phyloP scores from a whole-genome alignment of 2,797 vertebrate genomes.

The Serranus cabrilla region DNA sequence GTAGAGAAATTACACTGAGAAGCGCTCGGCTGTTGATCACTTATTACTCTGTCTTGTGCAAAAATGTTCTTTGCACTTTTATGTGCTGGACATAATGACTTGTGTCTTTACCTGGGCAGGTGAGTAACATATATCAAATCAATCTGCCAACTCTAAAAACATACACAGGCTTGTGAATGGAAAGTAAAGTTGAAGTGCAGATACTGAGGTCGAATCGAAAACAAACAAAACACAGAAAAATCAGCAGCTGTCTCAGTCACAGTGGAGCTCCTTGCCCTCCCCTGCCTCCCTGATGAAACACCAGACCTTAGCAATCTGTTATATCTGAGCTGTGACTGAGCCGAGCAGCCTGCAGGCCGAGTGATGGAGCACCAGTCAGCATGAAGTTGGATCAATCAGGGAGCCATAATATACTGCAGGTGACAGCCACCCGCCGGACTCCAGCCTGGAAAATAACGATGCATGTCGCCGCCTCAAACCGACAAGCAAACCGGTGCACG shows the following conservation, averaged over 20 bases:
- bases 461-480: conserved; percentile 13
- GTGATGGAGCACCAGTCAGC: conserved; percentile 46
- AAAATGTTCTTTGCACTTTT: neutral
- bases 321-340: conserved; percentile 50
- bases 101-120: neutral
- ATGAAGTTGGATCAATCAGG: conserved; percentile 61
- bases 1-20: no score
- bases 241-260: neutral
- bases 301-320: conserved; percentile 34
- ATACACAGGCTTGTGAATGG: neutral
- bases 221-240: neutral
- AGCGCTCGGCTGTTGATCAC: neutral
- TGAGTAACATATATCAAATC: neutral
- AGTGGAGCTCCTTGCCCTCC: neutral
- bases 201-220: neutral
- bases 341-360: conserved; percentile 43
- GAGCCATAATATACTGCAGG: conserved; percentile 55
- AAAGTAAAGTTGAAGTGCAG: neutral
- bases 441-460: conserved; percentile 39
- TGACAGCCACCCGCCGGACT: conserved; percentile 31
- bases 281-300: conserved; percentile 32
- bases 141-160: neutral
- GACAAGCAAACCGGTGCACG: neutral
- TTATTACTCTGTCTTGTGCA: neutral
- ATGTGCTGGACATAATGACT: no score